Evolutionary conservation across 2,113 vertebrate species (phyloP).

Genomic region (Malurus elegans): DNA sequence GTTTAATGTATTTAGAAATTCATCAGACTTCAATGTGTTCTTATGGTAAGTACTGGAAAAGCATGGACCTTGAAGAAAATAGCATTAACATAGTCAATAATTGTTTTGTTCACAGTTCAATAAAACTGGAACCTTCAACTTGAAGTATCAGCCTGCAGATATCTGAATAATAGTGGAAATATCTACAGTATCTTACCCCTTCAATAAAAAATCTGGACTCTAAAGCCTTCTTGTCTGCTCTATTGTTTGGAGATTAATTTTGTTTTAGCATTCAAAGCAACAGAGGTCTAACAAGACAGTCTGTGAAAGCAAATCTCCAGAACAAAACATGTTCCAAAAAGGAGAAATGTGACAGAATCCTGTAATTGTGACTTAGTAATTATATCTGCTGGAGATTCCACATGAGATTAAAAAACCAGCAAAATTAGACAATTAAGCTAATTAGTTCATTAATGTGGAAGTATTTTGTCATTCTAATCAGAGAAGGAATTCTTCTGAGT

Average conservation of each 20-base stretch:
- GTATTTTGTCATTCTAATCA: constrained; percentile 29
- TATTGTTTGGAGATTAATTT: neutral
- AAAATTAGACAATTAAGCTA: neutral
- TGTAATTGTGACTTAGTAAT: neutral
- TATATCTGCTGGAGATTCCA: neutral
- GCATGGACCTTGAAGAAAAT: neutral
- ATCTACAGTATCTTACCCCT: neutral
- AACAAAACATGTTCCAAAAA: neutral
- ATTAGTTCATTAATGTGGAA: constrained; percentile 25
- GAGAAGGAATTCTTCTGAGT: neutral
- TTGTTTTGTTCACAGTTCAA: neutral
- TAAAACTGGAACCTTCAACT: neutral
- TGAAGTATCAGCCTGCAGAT: neutral
- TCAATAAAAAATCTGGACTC: neutral
- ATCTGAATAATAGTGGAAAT: neutral
- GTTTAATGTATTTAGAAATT: neutral
- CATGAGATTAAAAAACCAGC: neutral
- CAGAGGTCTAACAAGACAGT: neutral
- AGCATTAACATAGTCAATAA: neutral
- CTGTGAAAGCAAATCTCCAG: neutral
- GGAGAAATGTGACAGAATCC: neutral
- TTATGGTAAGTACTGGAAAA: neutral
- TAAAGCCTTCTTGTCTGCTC: neutral
- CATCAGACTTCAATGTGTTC: neutral
- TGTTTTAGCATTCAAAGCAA: neutral